These are phyloP conservation scores for Drosophila truncata DNA, from an alignment of 1,140 invertebrate species.

Conservation along the genomic window DNA sequence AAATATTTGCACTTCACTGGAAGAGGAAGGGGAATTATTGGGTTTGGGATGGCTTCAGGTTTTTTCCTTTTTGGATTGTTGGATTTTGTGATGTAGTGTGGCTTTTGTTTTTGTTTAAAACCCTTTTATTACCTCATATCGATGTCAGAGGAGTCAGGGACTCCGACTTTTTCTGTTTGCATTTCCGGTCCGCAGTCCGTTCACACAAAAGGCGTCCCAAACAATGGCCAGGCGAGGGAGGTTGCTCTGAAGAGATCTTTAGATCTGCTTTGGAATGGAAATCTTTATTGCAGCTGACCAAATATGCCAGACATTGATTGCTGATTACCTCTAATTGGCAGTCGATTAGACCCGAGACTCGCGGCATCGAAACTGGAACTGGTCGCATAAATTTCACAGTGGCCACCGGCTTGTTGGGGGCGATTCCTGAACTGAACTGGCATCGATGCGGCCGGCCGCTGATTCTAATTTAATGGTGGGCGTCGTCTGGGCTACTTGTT, in stretches of 20 bases:
- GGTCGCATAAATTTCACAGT: constrained; percentile 42
- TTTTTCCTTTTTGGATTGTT: constrained; percentile 1
- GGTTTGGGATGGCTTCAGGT: not conserved
- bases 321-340: constrained; percentile 67
- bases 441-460: not conserved
- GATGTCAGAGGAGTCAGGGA: constrained; percentile 45
- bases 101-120: constrained; percentile 76
- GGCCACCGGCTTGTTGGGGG: constrained; percentile 32
- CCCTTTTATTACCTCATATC: constrained; percentile 80
- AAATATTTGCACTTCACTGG: constrained; percentile 60
- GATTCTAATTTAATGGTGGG: constrained; percentile 22
- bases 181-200: constrained; percentile 61
- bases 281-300: constrained; percentile 44
- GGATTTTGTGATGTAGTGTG: constrained; percentile 36
- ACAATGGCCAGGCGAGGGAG: constrained; percentile 40
- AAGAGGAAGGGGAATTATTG: constrained; percentile 7
- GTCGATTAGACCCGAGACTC: constrained; percentile 38
- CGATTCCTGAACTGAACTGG: constrained; percentile 27
- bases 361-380: constrained; percentile 15
- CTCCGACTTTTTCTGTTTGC: constrained; percentile 56
- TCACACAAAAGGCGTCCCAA: constrained; percentile 19
- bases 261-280: constrained; percentile 5
- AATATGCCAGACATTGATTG: constrained; percentile 34
- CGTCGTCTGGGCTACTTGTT: constrained; percentile 49
- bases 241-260: not conserved